Conservation (phyloP, 2,888 invertebrate genomes). For the Hypsopygia costalis region DNA sequence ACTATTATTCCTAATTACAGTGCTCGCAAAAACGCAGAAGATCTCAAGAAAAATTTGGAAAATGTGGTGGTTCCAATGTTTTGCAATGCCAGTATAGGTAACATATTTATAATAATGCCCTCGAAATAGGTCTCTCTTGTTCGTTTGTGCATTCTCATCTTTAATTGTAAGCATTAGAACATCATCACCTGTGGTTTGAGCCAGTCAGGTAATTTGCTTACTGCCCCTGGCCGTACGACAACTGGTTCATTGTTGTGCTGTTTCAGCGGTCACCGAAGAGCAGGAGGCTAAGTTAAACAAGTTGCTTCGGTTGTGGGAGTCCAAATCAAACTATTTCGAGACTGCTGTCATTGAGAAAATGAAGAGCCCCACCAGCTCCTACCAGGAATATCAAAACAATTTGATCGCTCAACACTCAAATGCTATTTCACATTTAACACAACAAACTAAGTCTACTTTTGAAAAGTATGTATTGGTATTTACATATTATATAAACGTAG, state of each 20-base stretch:
- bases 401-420: conserved; percentile 90
- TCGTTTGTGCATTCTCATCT: conserved; percentile 69
- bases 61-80: conserved; percentile 98
- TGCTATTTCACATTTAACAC: conserved; percentile 87
- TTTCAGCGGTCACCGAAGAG: conserved; percentile 89
- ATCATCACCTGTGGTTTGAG: conserved; percentile 65
- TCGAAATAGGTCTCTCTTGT: conserved; percentile 74
- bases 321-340: conserved; percentile 94
- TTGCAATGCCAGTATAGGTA: conserved; percentile 93
- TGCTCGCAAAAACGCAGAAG: conserved; percentile 96
- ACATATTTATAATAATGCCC: conserved; percentile 80
- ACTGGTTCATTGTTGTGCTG: conserved; percentile 63
- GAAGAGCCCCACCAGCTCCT: conserved; percentile 92
- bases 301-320: conserved; percentile 97
- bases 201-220: conserved; percentile 75
- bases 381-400: conserved; percentile 93
- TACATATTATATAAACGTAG: conserved; percentile 12
- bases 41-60: conserved; percentile 95
- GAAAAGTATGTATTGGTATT: conserved; percentile 79
- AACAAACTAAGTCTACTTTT: conserved; percentile 90
- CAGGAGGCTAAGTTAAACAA: conserved; percentile 96
- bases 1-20: conserved; percentile 85
- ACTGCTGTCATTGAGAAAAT: conserved; percentile 91
- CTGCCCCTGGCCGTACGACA: conserved; percentile 53
- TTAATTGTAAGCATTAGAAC: conserved; percentile 58